Percentiles rank a stretch among this genome's conserved stretches.
These are phyloP conservation scores for Bombus waltoni DNA, from an alignment of 1,140 invertebrate species.

Conservation along the genomic window DNA sequence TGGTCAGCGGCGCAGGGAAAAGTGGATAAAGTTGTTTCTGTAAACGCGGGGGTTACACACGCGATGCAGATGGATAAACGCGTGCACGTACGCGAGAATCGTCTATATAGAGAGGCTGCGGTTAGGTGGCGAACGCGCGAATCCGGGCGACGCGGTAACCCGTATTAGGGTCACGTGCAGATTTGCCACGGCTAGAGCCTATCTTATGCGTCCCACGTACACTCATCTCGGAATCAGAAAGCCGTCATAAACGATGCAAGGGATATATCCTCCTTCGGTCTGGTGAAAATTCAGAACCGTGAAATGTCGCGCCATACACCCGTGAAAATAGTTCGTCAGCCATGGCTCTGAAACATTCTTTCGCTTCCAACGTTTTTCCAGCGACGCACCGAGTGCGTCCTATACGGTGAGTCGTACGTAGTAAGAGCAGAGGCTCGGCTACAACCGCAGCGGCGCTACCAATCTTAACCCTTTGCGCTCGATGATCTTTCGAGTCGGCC, in stretches of 20 bases:
- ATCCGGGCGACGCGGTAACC: slow-evolving; percentile 67
- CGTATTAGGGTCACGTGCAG: slow-evolving; percentile 79
- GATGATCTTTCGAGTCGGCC: no score
- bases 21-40: slow-evolving; percentile 55
- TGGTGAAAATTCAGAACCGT: slow-evolving; percentile 50
- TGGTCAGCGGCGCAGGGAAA: slow-evolving; percentile 10
- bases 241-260: slow-evolving; percentile 78
- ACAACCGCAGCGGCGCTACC: no score
- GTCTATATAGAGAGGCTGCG: slow-evolving; percentile 55
- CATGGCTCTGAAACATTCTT: no score
- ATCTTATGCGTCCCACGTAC: slow-evolving; percentile 78
- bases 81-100: not conserved
- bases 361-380: no score
- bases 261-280: slow-evolving; percentile 62
- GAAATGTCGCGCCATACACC: slow-evolving; percentile 15
- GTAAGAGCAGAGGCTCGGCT: no score
- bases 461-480: no score
- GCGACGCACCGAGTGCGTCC: no score
- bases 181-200: slow-evolving; percentile 73
- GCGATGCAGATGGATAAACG: slow-evolving; percentile 24
- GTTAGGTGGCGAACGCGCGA: slow-evolving; percentile 72
- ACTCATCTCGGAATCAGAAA: slow-evolving; percentile 79
- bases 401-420: no score
- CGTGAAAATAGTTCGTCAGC: slow-evolving; percentile 35
- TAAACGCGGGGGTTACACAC: slow-evolving; percentile 41